Percentiles rank a stretch among this genome's conserved stretches.
Conservation (phyloP, 2,888 invertebrate genomes). For the Cosmia trapezina region DNA sequence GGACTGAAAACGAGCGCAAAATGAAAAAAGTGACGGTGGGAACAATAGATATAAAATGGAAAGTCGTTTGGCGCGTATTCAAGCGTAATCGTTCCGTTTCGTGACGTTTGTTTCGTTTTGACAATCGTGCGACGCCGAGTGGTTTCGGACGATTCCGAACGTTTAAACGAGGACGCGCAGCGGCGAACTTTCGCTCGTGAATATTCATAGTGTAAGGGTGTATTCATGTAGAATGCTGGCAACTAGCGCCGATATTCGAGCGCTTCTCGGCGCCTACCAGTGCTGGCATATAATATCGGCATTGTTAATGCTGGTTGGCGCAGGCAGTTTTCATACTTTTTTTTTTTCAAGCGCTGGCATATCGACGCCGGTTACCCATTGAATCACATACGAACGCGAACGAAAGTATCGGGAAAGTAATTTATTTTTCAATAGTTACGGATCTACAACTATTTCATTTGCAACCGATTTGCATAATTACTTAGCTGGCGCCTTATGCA, state of each 20-base stretch:
- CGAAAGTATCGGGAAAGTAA: slow-evolving; percentile 28
- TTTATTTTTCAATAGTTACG: slow-evolving; percentile 40
- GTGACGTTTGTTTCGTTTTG: slow-evolving; percentile 49
- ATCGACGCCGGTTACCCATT: background rate
- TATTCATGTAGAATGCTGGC: background rate
- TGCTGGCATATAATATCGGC: background rate
- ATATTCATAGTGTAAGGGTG: slow-evolving; percentile 49
- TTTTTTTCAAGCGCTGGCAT: background rate
- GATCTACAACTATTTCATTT: slow-evolving; percentile 30
- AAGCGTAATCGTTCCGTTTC: slow-evolving; percentile 46
- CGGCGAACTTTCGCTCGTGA: slow-evolving; percentile 34
- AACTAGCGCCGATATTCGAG: background rate
- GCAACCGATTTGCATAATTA: slow-evolving; percentile 7
- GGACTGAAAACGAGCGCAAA: slow-evolving; percentile 22
- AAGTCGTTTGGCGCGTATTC: slow-evolving; percentile 56
- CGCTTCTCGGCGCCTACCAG: background rate
- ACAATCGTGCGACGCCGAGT: slow-evolving; percentile 19
- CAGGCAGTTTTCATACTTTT: too few relatives aligned
- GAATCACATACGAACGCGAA: slow-evolving; percentile 28
- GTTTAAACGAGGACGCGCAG: slow-evolving; percentile 2
- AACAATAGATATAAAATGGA: slow-evolving; percentile 48
- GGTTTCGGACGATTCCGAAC: slow-evolving; percentile 10
- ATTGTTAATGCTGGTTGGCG: too few relatives aligned
- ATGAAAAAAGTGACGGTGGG: slow-evolving; percentile 24
- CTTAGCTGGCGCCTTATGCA: background rate